Evolutionary conservation across 2,797 vertebrate species (phyloP).

Genomic region (Malacoraja senta): DNA sequence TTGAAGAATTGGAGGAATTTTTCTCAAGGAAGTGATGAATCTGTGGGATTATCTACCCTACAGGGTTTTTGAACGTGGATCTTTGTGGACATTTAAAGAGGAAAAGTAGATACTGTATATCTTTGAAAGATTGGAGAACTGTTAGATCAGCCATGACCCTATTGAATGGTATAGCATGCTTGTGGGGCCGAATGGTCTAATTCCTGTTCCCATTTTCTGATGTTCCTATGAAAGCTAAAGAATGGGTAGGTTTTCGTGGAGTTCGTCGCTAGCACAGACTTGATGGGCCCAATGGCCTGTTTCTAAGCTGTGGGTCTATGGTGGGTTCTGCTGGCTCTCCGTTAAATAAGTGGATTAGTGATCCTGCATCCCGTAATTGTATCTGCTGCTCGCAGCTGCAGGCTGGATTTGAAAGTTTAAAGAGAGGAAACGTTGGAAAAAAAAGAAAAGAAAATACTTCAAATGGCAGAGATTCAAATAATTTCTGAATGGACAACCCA

Average conservation of each 20-base stretch:
- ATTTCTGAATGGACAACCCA: slow-evolving; percentile 24
- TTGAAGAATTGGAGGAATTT: no score
- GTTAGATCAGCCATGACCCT: no score
- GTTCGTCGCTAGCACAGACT: background rate
- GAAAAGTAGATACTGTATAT: no score
- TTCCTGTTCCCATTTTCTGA: background rate
- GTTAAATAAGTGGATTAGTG: background rate
- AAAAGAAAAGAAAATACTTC: background rate
- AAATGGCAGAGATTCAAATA: slow-evolving; percentile 6
- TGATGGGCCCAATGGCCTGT: background rate
- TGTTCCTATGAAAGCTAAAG: background rate
- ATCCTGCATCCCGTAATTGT: background rate
- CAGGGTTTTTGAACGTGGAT: no score
- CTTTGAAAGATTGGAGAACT: no score
- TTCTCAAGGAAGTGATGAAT: no score
- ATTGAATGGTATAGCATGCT: background rate
- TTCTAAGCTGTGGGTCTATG: background rate
- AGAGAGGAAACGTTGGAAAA: background rate
- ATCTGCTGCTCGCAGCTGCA: background rate
- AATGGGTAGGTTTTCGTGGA: background rate
- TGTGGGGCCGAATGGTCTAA: background rate
- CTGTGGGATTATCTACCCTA: no score
- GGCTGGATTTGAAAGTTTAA: background rate
- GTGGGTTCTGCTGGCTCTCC: background rate
- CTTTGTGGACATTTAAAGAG: no score